Evolutionary conservation across 2,888 invertebrate genomes (phyloP), one percentile per base, ranked within the genome.

Genomic region (Cerceris rybyensis): DNA sequence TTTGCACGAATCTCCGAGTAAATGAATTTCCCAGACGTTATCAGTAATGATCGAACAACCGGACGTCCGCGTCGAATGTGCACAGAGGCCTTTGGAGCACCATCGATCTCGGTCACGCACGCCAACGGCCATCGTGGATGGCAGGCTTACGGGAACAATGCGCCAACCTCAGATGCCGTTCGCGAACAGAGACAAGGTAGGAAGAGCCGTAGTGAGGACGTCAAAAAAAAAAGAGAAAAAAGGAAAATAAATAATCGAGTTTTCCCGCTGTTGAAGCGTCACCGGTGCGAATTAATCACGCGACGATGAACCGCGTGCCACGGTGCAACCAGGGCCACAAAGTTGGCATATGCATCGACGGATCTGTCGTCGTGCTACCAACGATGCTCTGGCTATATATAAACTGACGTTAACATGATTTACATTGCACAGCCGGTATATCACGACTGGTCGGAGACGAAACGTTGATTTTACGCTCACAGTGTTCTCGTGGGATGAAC

Each of bases 271-370:
- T 68, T 67, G 52, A 65, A 68, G 78, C 78, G 78, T 79, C 79
- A 78, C 71, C 74, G 80, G 63, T 82, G 78, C 81, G 70, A 84
- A 87, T 88, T 88, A 88, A 83, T 89, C 86, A 88, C 89, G 88
- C 89, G 88, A 88, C 84, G 84, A 67, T 82, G 88, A 86, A 80
- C 85, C 16, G 14, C 58, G 75, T 28, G 28, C 80, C 84, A 76
- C 70, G 82, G 70, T 81, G 75, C 86, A 86, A 86, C 84, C 75
- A 68, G 74, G 73, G 78, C 55, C 67, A 75, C 52, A 50, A 57
- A 59, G 59, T 28, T 14, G 59, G 11, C 43, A 42, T 14, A 17
- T 41, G 54, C 54, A 57, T 61, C 63, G 74, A 68, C 76, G 64
- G 63, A 78, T 70, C 75, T 57, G 66, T 59, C 67, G 70, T 67